Base-by-base conservation (phyloP, 2,797 vertebrate species). In the Heliangelus exortis region DNA sequence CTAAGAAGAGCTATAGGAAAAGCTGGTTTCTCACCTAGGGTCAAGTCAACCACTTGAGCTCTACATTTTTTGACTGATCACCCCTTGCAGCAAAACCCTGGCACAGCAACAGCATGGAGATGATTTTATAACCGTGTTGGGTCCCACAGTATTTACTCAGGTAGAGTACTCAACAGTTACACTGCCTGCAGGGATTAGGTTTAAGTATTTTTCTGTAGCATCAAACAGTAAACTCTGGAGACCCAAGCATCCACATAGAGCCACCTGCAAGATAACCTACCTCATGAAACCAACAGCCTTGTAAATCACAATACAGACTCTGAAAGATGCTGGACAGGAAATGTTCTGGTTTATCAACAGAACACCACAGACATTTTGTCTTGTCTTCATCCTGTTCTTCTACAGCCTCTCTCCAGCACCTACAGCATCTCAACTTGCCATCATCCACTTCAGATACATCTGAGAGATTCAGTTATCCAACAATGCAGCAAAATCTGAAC, bases 51-150 rank as follows among this genome's bases (percentile, higher is more conserved):
- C 21, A 47, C 16, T 36, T 33, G n/a, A 66, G 31, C 28, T 83
- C 31, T 20, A 15, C 16, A 12, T n/a, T 66, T 83, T 3, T 26
- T 8, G 25, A 69, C 15, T 9, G n/a, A 67, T 36, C 1, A 0
- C 12, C 59, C 43, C 57, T 39, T 59, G 57, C 15, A 39, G 45
- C 53, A 83, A 71, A 80, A 65, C 28, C 14, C 36, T 1, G 1
- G 11, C 19, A 57, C 0, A 67, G 26, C 17, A 48, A 3, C 51
- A 3, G 8, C 9, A 26, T 0, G 6, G 31, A 78, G n/a, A 36
- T 26, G 5, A 85, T 68, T 53, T 75, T 9, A 21, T 18, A 67
- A 73, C 22, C 14, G 22, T 0, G 5, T 1, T 53, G 48, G 21
- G 29, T 31, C 17, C 62, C 3, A 1, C 7, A 12, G n/a, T 7